Evolutionary conservation across 2,888 invertebrate species (phyloP).

Genomic region (Eristalinus sepulchralis): DNA sequence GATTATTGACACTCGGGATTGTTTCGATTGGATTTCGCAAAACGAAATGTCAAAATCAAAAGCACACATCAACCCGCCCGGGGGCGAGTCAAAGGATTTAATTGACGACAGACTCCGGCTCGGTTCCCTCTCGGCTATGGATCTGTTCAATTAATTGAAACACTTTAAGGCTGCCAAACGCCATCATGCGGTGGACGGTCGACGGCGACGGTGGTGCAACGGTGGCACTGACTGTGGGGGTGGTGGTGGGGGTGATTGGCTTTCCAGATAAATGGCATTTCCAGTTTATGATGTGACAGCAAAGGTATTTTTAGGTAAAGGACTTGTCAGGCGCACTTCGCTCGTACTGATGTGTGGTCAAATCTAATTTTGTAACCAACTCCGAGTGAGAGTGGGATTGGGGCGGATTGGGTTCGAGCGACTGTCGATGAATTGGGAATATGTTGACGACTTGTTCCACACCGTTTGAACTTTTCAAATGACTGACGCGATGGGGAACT

Average conservation of each 20-base stretch:
- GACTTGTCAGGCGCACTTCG: neutral
- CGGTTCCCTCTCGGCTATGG: neutral
- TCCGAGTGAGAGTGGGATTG: neutral
- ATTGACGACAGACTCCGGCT: slow-evolving; percentile 2
- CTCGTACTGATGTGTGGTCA: neutral
- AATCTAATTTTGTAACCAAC: neutral
- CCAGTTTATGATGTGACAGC: neutral
- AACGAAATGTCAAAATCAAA: slow-evolving; percentile 13
- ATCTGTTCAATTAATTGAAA: slow-evolving; percentile 1
- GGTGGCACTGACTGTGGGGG: neutral
- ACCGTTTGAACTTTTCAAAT: too few species aligned
- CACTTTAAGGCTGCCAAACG: neutral
- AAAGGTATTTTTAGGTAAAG: neutral
- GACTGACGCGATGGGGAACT: too few species aligned
- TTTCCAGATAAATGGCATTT: neutral
- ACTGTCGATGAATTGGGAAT: too few species aligned
- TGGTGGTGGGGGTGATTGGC: neutral
- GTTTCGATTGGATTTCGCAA: slow-evolving; percentile 1
- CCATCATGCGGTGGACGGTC: neutral
- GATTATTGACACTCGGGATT: neutral
- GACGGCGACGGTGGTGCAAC: neutral
- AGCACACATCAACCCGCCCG: neutral
- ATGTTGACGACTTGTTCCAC: too few species aligned
- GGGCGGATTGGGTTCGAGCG: too few species aligned
- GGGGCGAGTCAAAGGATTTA: slow-evolving; percentile 12